phyloP scores from a whole-genome alignment of 2,113 vertebrate genomes.

The Percopsis transmontana region DNA sequence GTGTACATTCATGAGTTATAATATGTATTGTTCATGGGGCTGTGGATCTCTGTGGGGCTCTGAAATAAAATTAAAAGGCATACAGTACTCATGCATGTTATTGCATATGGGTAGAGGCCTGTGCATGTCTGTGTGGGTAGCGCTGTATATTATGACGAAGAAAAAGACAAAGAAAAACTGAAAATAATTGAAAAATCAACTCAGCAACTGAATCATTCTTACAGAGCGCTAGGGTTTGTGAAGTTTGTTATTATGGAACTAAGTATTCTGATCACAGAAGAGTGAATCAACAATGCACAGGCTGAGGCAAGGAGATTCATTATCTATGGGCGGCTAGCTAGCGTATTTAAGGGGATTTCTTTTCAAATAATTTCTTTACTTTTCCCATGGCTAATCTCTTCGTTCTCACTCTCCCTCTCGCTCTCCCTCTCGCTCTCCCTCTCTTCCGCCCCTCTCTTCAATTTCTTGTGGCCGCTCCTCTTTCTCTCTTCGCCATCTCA shows the following conservation, averaged over 20 bases:
- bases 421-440: background rate
- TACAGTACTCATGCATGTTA: constrained; percentile 18
- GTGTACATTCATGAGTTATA: too few relatives aligned
- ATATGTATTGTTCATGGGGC: too few relatives aligned
- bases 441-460: constrained; percentile 7
- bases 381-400: constrained; percentile 42
- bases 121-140: background rate
- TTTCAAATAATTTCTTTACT: constrained; percentile 52
- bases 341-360: constrained; percentile 55
- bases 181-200: too few relatives aligned
- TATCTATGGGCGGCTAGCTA: constrained; percentile 37
- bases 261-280: constrained; percentile 31
- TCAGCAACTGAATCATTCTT: too few relatives aligned
- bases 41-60: too few relatives aligned
- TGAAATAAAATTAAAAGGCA: background rate
- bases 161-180: constrained; percentile 22
- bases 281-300: constrained; percentile 28
- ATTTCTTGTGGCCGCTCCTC: constrained; percentile 11
- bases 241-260: constrained; percentile 8
- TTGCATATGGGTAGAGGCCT: constrained; percentile 12
- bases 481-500: constrained; percentile 9
- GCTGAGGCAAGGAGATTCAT: constrained; percentile 40
- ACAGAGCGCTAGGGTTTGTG: too few relatives aligned
- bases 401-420: background rate
- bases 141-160: constrained; percentile 21